Base-by-base conservation (phyloP, 2,888 invertebrate genomes). In the Acheta domesticus region DNA sequence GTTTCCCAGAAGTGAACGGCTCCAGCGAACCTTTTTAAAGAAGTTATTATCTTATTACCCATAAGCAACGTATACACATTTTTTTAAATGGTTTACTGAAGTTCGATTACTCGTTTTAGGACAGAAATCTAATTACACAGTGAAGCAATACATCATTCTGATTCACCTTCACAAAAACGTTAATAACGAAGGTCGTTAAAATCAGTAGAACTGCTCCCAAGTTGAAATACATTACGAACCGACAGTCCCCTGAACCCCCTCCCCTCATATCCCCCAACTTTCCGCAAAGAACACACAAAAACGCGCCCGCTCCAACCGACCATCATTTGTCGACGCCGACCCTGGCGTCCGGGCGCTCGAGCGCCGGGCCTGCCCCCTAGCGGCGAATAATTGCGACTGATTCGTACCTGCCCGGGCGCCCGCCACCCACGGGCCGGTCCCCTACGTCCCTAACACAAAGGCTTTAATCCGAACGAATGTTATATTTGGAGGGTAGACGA, bases 341-440 rank as follows among this genome's bases (percentile, higher is more conserved):
- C 62, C n/a, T 12, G 8, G 16, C 62, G 14, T 62, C 62, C 14
- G 16, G 62, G 62, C 4, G n/a, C 62, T 16, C 36, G 36, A 62
- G 62, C 14, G 62, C 14, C 62, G 62, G 62, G 62, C 16, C n/a
- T 62, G 14, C 62, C 62, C 62, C 62, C n/a, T n/a, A n/a, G 62
- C n/a, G 62, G n/a, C 62, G 62, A 62, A 62, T 62, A 62, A 62
- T 62, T 62, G 62, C 62, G n/a, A n/a, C 62, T 62, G 62, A 62
- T 62, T 62, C 62, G 16, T 62, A 62, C 62, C 62, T 62, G 62
- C 62, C 62, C 62, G 3, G 16, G 62, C 16, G 62, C n/a, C 62
- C n/a, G 62, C n/a, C 62, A 62, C 16, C n/a, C 62, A 4, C n/a
- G 11, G n/a, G 62, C 62, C 36, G 36, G 8, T 8, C 11, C 36